A percentile compares a stretch with the other conserved stretches of the same genome.
Conservation (phyloP, 2,888 invertebrate species). For the Tubiluchus corallicola region DNA sequence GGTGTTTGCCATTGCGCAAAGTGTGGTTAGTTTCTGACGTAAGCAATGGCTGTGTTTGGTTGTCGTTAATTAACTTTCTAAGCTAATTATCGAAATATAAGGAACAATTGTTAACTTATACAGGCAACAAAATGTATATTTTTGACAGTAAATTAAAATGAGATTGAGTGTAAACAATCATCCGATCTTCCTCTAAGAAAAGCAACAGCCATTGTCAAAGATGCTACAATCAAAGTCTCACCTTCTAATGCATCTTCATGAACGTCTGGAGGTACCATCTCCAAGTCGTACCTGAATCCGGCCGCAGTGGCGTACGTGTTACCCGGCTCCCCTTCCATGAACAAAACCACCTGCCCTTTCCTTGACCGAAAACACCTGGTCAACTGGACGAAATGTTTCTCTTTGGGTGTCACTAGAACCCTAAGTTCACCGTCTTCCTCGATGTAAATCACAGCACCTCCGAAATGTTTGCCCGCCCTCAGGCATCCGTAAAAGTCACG, state of each 20-base stretch:
- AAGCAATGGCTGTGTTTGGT: too few relatives aligned
- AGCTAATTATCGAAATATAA: too few relatives aligned
- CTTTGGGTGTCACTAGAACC: conserved; percentile 39
- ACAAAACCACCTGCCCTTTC: conserved; percentile 43
- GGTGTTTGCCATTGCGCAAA: too few relatives aligned
- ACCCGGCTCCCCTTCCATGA: conserved; percentile 37
- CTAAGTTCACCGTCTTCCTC: conserved; percentile 42
- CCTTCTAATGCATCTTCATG: conserved; percentile 43
- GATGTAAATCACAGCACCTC: conserved; percentile 39
- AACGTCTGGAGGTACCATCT: conserved; percentile 35
- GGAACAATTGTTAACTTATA: too few relatives aligned
- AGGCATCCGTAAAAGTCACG: conserved; percentile 46
- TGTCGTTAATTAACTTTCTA: too few relatives aligned
- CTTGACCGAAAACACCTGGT: conserved; percentile 41
- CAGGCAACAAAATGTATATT: too few relatives aligned
- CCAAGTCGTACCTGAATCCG: conserved; percentile 48
- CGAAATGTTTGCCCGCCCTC: conserved; percentile 31
- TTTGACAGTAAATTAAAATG: too few relatives aligned
- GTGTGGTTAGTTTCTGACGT: too few relatives aligned
- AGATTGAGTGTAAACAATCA: too few relatives aligned
- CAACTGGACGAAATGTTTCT: conserved; percentile 23
- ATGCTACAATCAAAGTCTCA: too few relatives aligned
- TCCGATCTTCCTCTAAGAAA: too few relatives aligned
- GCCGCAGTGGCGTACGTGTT: conserved; percentile 31
- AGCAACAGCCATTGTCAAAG: too few relatives aligned